phyloP scores from a whole-genome alignment of 2,113 vertebrate genomes.

The Ceyx cyanopectus region DNA sequence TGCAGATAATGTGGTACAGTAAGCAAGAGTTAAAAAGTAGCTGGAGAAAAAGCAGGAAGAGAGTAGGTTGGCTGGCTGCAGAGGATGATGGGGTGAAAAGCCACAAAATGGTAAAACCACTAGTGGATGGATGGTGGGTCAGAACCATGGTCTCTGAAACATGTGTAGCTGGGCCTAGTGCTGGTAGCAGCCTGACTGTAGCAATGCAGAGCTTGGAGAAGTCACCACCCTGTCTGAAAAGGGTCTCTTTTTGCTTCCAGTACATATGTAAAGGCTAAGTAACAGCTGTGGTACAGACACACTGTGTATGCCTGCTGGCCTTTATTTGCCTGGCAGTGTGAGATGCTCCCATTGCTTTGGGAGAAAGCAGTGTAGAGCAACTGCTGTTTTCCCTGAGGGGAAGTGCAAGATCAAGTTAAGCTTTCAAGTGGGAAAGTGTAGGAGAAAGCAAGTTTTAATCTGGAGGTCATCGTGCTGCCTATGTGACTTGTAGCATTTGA shows the following conservation, averaged over 20 bases:
- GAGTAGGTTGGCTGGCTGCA: neutral
- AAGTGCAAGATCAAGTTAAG: neutral
- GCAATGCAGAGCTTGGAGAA: neutral
- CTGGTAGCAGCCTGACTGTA: neutral
- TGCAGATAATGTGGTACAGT: neutral
- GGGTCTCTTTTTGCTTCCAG: neutral
- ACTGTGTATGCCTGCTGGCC: neutral
- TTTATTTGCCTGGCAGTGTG: neutral
- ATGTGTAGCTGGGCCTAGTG: neutral
- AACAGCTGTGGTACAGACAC: neutral
- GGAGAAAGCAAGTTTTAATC: neutral
- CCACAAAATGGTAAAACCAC: too few species aligned
- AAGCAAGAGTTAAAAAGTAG: neutral
- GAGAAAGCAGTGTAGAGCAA: neutral
- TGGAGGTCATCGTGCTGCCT: neutral
- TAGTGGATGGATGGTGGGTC: neutral
- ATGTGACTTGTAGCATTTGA: neutral
- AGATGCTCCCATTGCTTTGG: neutral
- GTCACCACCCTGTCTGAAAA: neutral
- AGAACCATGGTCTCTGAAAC: neutral
- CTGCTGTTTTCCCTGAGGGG: neutral
- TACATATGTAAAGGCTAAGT: neutral
- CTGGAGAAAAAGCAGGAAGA: neutral
- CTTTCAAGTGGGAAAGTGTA: neutral
- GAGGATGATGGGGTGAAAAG: neutral